Base-by-base conservation (phyloP, 2,113 vertebrate species). In the Smithornis capensis region DNA sequence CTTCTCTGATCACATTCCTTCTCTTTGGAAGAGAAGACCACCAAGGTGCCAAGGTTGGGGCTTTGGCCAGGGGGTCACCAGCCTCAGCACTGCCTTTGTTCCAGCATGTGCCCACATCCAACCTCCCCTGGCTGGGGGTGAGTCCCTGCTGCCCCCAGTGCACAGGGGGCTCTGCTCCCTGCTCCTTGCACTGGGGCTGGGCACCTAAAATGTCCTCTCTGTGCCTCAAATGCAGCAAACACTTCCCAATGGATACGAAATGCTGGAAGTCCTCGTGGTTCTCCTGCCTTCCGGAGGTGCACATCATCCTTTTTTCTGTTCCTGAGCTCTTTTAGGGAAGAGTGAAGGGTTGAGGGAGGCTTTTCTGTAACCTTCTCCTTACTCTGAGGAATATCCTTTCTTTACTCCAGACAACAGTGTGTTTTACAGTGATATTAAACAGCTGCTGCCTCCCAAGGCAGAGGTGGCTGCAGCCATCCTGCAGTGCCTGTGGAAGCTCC, bases 31-130 rank as follows among this genome's bases (percentile, higher is more conserved):
- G n/a, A 64, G 35, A 4, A 4, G 13, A 15, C 15, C 50, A 65
- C 4, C 6, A 0, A 4, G 15, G 33, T 63, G 13, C 17, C n/a
- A 28, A 74, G 19, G 6, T 31, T 6, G 5, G 22, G 27, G 5
- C 21, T 85, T 4, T 64, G 24, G 7, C 11, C 19, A 10, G 49
- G 44, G 14, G n/a, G 3, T 35, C 23, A 6, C 14, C 10, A 10
- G n/a, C 42, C 40, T 6, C 0, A 0, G 35, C 16, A 1, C 0
- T 45, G 69, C 22, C 23, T n/a, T 70, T 65, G 40, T 31, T 59
- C 55, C n/a, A n/a, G n/a, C 16, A 1, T 9, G 11, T 56, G 25
- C 59, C 10, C 28, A n/a, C 59, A 9, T 35, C 38, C n/a, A 16
- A 33, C 6, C 19, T 44, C 19, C 49, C 64, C 37, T 28, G 19